Percentiles rank a stretch among this genome's conserved stretches.
These are phyloP conservation scores for Merluccius polli DNA, from an alignment of 2,797 vertebrate genomes.

Conservation along the genomic window DNA sequence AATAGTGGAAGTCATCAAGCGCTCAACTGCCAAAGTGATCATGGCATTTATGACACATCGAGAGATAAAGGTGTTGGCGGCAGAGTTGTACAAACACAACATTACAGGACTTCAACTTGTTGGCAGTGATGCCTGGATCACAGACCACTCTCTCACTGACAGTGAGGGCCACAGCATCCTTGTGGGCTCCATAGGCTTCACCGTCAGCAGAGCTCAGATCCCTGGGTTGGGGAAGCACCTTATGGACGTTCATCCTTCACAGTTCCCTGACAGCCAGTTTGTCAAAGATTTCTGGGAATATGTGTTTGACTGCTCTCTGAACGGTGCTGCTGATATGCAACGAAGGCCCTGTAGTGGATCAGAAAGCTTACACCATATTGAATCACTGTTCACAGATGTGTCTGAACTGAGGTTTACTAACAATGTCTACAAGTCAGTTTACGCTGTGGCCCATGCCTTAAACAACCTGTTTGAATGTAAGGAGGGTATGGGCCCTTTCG, in stretches of 20 bases:
- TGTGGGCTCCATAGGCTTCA: conserved; percentile 67
- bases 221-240: conserved; percentile 65
- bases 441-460: conserved; percentile 74
- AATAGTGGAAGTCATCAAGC: conserved; percentile 55
- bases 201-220: conserved; percentile 63
- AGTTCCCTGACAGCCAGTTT: conserved; percentile 67
- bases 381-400: conserved; percentile 74
- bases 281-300: conserved; percentile 73
- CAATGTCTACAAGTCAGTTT: conserved; percentile 80
- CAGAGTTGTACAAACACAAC: conserved; percentile 55
- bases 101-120: conserved; percentile 62
- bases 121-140: conserved; percentile 62
- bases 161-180: conserved; percentile 35
- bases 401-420: conserved; percentile 76
- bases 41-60: conserved; percentile 62
- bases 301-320: conserved; percentile 65
- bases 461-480: conserved; percentile 68
- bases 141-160: conserved; percentile 43
- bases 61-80: conserved; percentile 56
- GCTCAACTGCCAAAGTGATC: conserved; percentile 57
- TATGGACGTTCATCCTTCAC: conserved; percentile 61
- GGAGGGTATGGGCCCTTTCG: conserved; percentile 46
- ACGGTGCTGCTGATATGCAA: conserved; percentile 11
- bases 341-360: conserved; percentile 65
- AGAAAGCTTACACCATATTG: conserved; percentile 69